Evolutionary conservation across 2,888 invertebrate species (phyloP).

Genomic region (Coenonympha glycerion): DNA sequence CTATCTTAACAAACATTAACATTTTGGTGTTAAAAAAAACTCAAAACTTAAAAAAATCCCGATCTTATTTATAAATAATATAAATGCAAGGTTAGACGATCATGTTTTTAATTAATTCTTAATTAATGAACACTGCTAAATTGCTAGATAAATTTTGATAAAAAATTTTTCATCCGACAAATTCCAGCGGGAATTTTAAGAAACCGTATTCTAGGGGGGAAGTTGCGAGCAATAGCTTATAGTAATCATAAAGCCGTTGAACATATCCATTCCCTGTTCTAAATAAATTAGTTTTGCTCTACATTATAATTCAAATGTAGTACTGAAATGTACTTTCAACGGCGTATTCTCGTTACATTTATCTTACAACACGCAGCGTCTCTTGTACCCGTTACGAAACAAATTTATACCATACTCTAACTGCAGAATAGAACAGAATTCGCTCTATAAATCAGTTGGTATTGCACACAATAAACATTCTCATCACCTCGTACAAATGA

Average conservation of each 20-base stretch:
- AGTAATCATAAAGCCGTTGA: background rate
- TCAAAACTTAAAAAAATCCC: too few relatives aligned
- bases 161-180: too few relatives aligned
- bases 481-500: background rate
- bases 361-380: constrained; percentile 14
- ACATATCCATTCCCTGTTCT: constrained; percentile 2
- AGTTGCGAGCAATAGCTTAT: too few relatives aligned
- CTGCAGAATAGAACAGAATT: background rate
- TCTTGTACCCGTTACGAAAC: constrained; percentile 13
- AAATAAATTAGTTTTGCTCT: constrained; percentile 9
- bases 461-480: constrained; percentile 7
- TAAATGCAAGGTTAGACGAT: too few relatives aligned
- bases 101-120: too few relatives aligned
- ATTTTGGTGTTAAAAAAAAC: too few relatives aligned
- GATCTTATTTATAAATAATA: too few relatives aligned
- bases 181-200: too few relatives aligned
- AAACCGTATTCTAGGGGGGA: too few relatives aligned
- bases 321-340: constrained; percentile 13
- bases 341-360: constrained; percentile 11
- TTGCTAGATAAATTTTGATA: too few relatives aligned
- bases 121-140: too few relatives aligned
- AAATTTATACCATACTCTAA: constrained; percentile 8
- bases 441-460: background rate
- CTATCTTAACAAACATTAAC: too few relatives aligned
- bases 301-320: constrained; percentile 14